Evolutionary conservation across 1,140 invertebrate genomes (phyloP).

Genomic region (Drosophila watanabei): DNA sequence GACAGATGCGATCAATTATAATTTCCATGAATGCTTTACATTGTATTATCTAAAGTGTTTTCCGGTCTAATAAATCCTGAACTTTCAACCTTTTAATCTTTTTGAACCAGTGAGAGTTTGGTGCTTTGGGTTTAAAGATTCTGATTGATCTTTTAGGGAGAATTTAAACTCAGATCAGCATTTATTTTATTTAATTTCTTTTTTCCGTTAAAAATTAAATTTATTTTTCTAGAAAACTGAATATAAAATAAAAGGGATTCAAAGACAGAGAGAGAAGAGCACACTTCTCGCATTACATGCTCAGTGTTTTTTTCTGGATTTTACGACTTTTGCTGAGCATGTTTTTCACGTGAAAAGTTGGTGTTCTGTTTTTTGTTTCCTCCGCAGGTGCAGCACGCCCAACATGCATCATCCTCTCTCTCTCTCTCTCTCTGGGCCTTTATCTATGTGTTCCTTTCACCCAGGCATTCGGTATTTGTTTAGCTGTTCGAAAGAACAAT

Average conservation of each 20-base stretch:
- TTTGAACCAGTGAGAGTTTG: neutral
- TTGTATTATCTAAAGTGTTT: neutral
- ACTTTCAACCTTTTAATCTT: neutral
- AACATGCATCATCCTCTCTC: slow-evolving; percentile 1
- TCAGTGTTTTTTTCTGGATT: slow-evolving; percentile 2
- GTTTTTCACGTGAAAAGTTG: slow-evolving; percentile 34
- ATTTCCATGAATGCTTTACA: neutral
- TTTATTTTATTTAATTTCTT: neutral
- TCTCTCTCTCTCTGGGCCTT: slow-evolving; percentile 22
- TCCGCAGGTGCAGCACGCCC: slow-evolving; percentile 70
- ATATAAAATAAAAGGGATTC: slow-evolving; percentile 1
- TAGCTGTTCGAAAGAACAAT: slow-evolving; percentile 60
- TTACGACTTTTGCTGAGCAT: slow-evolving; percentile 11
- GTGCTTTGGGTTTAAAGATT: too few species aligned
- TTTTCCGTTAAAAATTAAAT: neutral
- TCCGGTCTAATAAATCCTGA: neutral
- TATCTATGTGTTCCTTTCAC: slow-evolving; percentile 37
- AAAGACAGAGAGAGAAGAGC: slow-evolving; percentile 1
- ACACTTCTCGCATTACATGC: slow-evolving; percentile 43
- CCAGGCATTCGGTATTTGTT: slow-evolving; percentile 67
- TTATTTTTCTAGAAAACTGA: neutral
- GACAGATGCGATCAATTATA: neutral
- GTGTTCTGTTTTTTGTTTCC: slow-evolving; percentile 20
- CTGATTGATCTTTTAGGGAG: neutral
- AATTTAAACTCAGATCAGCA: neutral